Base-by-base conservation (phyloP, 2,797 vertebrate species). In the Spinus pinus region DNA sequence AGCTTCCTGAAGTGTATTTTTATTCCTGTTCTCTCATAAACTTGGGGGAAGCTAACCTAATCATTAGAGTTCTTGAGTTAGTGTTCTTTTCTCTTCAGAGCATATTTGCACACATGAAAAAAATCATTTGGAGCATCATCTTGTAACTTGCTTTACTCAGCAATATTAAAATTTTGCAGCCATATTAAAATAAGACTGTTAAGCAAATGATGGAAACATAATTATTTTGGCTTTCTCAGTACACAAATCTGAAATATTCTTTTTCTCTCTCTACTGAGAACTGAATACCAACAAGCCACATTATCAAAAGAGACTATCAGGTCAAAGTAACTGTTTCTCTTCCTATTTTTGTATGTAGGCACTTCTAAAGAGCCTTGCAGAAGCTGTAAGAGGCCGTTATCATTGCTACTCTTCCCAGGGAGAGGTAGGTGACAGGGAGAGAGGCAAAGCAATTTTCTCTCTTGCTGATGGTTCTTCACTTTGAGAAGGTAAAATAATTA, bases 391-490 rank as follows among this genome's bases (percentile, higher is more conserved):
- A 17, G 98, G 98, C 22, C 71, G 58, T 81, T 98, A 98, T 64
- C 98, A 98, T 77, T 95, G 98, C 89, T 98, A 97, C 89, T 98
- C 96, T 42, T 94, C 95, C 16, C 94, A 93, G 33, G 82, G 50
- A 10, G 94, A 98, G 98, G 98, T 98, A 91, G 69, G 96, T 67
- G 57, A 77, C 42, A 78, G 44, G 21, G 25, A 41, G 54, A 81
- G 70, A 42, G 33, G 21, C 21, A 78, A 53, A 46, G 19, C 23
- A 10, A 33, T 93, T 82, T 88, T 78, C 13, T 74, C 14, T 77
- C 50, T 56, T 66, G 51, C 72, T 87, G 44, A 42, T 72, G 35
- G 31, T 73, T 77, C 56, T 77, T 87, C 37, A 35, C 27, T 58
- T 57, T 46, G 30, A 69, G 74, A 88, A 53, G 12, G 31, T 56